These are phyloP conservation scores for Conus canariensis DNA, from an alignment of 2,888 invertebrate genomes.

Conservation along the genomic window DNA sequence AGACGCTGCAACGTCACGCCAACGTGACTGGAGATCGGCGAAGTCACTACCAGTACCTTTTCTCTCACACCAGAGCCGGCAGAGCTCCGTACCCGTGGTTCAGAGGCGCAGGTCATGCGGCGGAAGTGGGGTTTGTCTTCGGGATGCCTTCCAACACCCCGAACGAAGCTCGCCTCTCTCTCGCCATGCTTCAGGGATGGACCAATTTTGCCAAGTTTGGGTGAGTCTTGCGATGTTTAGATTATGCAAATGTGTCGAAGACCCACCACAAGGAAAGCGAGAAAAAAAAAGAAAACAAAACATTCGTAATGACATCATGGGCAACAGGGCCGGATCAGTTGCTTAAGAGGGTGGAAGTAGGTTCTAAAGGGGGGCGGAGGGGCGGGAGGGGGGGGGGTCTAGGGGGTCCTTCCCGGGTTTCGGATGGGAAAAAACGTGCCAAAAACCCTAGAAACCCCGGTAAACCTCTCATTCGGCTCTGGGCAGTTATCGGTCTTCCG, in stretches of 20 bases:
- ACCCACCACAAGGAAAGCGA: neutral
- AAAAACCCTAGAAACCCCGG: no score
- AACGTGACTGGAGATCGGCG: neutral
- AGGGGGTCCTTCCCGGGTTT: no score
- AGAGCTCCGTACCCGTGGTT: constrained; percentile 36
- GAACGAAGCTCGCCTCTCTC: constrained; percentile 88
- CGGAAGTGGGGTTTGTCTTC: constrained; percentile 46
- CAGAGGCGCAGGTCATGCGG: constrained; percentile 44
- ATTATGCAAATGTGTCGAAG: neutral
- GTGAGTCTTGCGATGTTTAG: constrained; percentile 80
- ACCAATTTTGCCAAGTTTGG: constrained; percentile 96
- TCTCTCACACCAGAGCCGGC: constrained; percentile 34
- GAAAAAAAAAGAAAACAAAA: no score
- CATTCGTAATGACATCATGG: no score
- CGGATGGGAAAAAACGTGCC: no score
- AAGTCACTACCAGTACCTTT: constrained; percentile 45
- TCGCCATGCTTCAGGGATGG: constrained; percentile 94
- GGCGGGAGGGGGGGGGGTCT: no score
- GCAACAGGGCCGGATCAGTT: no score
- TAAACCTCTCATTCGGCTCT: no score
- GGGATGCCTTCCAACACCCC: constrained; percentile 76
- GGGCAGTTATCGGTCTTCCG: no score
- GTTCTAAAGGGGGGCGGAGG: no score
- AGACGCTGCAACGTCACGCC: constrained; percentile 36
- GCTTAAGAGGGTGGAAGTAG: no score